Conservation (phyloP, 2,888 invertebrate species). For the Ochropleura leucogaster region DNA sequence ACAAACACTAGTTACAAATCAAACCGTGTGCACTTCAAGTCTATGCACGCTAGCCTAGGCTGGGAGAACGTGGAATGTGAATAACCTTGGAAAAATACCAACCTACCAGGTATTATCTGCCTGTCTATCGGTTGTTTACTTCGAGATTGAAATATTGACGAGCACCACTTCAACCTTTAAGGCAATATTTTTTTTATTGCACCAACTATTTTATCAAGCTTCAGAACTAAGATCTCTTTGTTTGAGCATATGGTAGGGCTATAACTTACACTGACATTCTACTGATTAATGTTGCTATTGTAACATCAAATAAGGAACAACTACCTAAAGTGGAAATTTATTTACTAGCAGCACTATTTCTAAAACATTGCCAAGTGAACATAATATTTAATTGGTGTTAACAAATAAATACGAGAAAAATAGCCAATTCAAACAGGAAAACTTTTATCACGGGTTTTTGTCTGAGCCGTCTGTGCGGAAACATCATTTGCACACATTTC, state of each 20-base stretch:
- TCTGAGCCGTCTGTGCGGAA: constrained; percentile 41
- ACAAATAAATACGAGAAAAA: constrained; percentile 47
- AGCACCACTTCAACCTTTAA: constrained; percentile 24
- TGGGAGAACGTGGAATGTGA: constrained; percentile 80
- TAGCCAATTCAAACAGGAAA: constrained; percentile 51
- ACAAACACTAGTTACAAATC: constrained; percentile 32
- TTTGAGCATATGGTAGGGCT: constrained; percentile 20
- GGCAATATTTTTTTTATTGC: constrained; percentile 35
- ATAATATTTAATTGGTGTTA: constrained; percentile 26
- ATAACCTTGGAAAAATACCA: constrained; percentile 74
- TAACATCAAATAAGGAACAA: constrained; percentile 49
- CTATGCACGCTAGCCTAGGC: constrained; percentile 76
- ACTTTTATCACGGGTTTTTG: constrained; percentile 51
- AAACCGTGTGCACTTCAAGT: constrained; percentile 55
- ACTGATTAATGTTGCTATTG: constrained; percentile 56
- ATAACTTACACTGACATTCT: constrained; percentile 42
- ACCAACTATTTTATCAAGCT: constrained; percentile 31
- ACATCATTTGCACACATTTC: constrained; percentile 61
- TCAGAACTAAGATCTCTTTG: constrained; percentile 44
- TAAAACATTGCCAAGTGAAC: constrained; percentile 27
- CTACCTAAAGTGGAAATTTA: constrained; percentile 21
- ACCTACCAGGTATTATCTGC: constrained; percentile 53
- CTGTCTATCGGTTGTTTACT: constrained; percentile 45
- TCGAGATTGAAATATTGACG: constrained; percentile 50
- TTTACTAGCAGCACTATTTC: constrained; percentile 35